Percentiles rank a stretch among this genome's conserved stretches.
phyloP scores from a whole-genome alignment of 2,797 vertebrate species.

The Microchirus variegatus region DNA sequence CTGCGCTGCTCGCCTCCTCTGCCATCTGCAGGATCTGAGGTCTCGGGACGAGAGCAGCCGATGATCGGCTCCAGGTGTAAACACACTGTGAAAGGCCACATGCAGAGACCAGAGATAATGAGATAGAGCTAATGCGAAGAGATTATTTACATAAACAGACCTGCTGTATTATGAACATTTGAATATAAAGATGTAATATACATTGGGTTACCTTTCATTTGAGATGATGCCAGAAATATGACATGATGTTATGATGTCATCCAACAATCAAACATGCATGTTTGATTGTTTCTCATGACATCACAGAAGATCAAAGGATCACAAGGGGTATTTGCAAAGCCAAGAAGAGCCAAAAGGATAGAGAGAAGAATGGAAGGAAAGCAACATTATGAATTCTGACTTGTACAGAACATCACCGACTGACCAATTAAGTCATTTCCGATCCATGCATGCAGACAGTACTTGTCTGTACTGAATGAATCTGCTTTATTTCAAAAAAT shows the following conservation, averaged over 20 bases:
- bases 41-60: neutral
- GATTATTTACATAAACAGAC: neutral
- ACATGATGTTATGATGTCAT: no score
- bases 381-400: neutral
- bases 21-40: neutral
- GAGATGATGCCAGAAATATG: no score
- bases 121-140: neutral
- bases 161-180: no score
- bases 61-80: neutral
- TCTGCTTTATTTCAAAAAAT: neutral
- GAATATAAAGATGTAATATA: no score
- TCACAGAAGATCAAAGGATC: neutral
- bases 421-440: no score
- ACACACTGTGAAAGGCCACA: neutral
- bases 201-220: no score
- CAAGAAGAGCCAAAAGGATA: neutral
- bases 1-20: neutral
- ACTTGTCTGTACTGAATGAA: no score
- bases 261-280: no score
- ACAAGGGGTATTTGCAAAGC: no score
- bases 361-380: neutral
- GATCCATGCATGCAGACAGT: no score
- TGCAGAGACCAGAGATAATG: neutral
- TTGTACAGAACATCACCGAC: no score
- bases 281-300: neutral